Evolutionary conservation across 2,888 invertebrate genomes (phyloP).

Genomic region (Drosophila peninsularis): DNA sequence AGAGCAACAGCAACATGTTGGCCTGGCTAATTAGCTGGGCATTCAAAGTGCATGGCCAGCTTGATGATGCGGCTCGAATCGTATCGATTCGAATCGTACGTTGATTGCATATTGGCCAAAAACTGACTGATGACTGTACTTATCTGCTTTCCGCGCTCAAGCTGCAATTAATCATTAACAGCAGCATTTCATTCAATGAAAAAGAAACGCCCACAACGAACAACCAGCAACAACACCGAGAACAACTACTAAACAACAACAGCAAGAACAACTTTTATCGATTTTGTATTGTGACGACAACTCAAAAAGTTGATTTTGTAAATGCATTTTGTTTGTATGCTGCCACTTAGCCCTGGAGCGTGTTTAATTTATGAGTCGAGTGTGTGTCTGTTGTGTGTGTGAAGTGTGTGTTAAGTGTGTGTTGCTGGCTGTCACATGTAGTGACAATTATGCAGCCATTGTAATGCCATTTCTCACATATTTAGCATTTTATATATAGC

Average conservation of each 20-base stretch:
- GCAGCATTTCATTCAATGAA: constrained; percentile 39
- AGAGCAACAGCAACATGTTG: constrained; percentile 10
- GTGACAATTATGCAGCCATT: constrained; percentile 18
- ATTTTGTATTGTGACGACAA: constrained; percentile 52
- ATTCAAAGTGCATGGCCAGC: constrained; percentile 40
- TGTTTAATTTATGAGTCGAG: constrained; percentile 66
- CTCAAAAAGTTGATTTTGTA: constrained; percentile 63
- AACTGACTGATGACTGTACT: constrained; percentile 25
- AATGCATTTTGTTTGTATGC: constrained; percentile 76
- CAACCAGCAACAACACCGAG: constrained; percentile 17
- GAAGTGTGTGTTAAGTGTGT: constrained; percentile 19
- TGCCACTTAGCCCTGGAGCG: constrained; percentile 56
- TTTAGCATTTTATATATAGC: background rate
- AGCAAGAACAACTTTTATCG: constrained; percentile 48
- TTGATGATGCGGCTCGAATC: constrained; percentile 32
- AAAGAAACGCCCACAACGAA: constrained; percentile 49
- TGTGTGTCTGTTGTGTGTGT: constrained; percentile 6
- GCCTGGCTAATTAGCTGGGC: constrained; percentile 50
- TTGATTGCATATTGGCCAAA: constrained; percentile 44
- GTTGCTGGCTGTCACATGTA: background rate
- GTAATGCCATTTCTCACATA: constrained; percentile 4
- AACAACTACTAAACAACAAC: constrained; percentile 18
- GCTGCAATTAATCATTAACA: constrained; percentile 66
- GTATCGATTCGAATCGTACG: constrained; percentile 17
- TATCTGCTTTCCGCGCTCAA: constrained; percentile 16